A percentile compares a stretch with the other conserved stretches of the same genome.
Evolutionary conservation across 2,888 invertebrate genomes (phyloP).

Genomic region (Micropterix aruncella): DNA sequence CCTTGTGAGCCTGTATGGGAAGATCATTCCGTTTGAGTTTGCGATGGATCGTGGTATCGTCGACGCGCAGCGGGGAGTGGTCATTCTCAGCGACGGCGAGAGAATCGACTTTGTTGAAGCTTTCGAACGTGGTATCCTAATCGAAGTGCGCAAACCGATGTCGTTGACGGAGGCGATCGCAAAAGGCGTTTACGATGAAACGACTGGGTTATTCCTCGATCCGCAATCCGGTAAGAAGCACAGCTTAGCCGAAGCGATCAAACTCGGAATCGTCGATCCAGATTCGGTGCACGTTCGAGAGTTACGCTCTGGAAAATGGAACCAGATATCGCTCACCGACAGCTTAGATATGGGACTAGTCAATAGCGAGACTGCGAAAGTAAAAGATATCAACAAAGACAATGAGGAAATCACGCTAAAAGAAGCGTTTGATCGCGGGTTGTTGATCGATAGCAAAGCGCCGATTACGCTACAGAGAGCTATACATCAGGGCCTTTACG

Average conservation of each 20-base stretch:
- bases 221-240: slow-evolving; percentile 65
- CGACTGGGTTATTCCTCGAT: slow-evolving; percentile 70
- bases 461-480: slow-evolving; percentile 73
- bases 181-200: slow-evolving; percentile 66
- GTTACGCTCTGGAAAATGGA: slow-evolving; percentile 58
- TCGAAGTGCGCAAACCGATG: slow-evolving; percentile 71
- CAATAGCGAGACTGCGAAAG: slow-evolving; percentile 53
- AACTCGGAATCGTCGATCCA: slow-evolving; percentile 66
- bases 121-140: slow-evolving; percentile 66
- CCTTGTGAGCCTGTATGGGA: slow-evolving; percentile 69
- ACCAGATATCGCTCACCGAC: slow-evolving; percentile 62
- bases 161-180: slow-evolving; percentile 69
- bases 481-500: slow-evolving; percentile 75
- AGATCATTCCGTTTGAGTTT: slow-evolving; percentile 68
- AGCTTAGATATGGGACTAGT: slow-evolving; percentile 65
- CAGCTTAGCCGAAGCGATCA: slow-evolving; percentile 71
- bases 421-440: slow-evolving; percentile 66
- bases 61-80: slow-evolving; percentile 58
- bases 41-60: slow-evolving; percentile 67
- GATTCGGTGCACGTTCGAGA: slow-evolving; percentile 75
- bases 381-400: slow-evolving; percentile 52
- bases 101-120: slow-evolving; percentile 71
- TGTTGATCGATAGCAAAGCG: slow-evolving; percentile 68
- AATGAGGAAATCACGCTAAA: slow-evolving; percentile 54
- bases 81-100: slow-evolving; percentile 44